phyloP scores from a whole-genome alignment of 2,113 vertebrate genomes.

The Channa argus region DNA sequence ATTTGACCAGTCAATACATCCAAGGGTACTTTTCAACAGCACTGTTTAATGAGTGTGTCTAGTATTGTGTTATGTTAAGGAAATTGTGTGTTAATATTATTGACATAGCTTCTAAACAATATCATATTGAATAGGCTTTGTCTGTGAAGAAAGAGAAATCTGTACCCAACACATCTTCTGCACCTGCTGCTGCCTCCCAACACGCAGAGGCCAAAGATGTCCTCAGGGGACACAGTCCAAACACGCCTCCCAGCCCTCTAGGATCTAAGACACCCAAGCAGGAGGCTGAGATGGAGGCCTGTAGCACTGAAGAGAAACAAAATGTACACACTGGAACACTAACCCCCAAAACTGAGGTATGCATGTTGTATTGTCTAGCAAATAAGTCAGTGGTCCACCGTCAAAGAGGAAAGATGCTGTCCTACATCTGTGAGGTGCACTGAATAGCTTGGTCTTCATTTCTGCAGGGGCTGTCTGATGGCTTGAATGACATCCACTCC shows the following conservation, averaged over 20 bases:
- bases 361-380: neutral
- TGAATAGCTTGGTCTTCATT: neutral
- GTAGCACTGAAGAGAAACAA: slow-evolving; percentile 56
- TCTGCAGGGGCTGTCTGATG: slow-evolving; percentile 56
- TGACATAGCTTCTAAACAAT: neutral
- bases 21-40: no score
- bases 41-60: no score
- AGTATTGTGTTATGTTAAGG: no score
- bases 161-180: slow-evolving; percentile 34
- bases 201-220: slow-evolving; percentile 29
- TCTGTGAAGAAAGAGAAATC: slow-evolving; percentile 67
- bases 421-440: neutral
- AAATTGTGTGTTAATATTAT: no score
- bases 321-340: slow-evolving; percentile 61
- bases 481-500: slow-evolving; percentile 71
- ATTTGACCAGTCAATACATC: no score
- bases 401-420: neutral
- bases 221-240: neutral
- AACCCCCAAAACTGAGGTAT: slow-evolving; percentile 75
- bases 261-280: slow-evolving; percentile 47
- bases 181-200: slow-evolving; percentile 21
- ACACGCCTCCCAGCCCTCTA: slow-evolving; percentile 40
- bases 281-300: slow-evolving; percentile 53
- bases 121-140: slow-evolving; percentile 53
- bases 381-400: neutral